A percentile compares a stretch with the other conserved stretches of the same genome.
phyloP scores from a whole-genome alignment of 2,797 vertebrate genomes.

The Anolis apletophallus region DNA sequence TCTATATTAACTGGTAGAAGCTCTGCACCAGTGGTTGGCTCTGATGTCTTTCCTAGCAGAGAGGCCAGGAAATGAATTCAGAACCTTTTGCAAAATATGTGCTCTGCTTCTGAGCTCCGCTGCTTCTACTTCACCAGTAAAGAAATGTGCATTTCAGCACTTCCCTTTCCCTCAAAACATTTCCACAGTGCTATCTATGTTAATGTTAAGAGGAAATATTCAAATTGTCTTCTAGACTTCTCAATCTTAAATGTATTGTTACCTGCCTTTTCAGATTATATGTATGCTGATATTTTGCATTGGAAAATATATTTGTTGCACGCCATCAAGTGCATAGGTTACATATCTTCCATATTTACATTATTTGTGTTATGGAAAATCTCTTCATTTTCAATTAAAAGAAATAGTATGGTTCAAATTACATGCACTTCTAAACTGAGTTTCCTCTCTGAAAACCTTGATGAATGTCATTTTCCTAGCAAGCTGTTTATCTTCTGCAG shows the following conservation, averaged over 20 bases:
- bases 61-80: background rate
- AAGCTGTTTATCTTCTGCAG: slow-evolving; percentile 30
- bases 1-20: background rate
- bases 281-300: background rate
- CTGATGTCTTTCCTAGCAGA: background rate
- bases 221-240: background rate
- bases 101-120: background rate
- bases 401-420: background rate
- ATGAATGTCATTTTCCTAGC: slow-evolving; percentile 9
- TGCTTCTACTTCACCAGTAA: background rate
- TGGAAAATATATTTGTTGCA: background rate
- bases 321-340: background rate
- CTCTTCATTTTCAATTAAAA: background rate
- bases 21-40: background rate
- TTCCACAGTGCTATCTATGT: background rate
- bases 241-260: background rate
- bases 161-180: background rate
- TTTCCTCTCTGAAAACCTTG: background rate
- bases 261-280: background rate
- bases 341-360: background rate
- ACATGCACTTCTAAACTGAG: slow-evolving; percentile 11
- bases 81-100: background rate
- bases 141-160: background rate
- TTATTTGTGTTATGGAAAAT: background rate
- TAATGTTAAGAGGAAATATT: background rate